These are phyloP conservation scores for Sebastes matsubarae DNA, from an alignment of 2,797 vertebrate species.

Conservation along the genomic window DNA sequence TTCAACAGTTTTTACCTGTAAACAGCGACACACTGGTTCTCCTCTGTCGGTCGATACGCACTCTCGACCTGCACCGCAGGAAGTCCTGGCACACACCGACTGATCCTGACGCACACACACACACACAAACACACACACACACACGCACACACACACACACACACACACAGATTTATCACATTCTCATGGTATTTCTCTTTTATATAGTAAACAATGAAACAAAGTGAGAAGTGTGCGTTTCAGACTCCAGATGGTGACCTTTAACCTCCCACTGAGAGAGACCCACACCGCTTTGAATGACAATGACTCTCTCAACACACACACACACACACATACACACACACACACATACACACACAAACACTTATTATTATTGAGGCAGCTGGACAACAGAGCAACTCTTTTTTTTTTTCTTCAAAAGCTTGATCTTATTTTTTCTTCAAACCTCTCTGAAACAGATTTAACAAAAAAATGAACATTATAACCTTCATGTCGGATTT, in stretches of 20 bases:
- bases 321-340: conserved; percentile 36
- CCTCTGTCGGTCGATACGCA: conserved; percentile 90
- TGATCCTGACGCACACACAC: conserved; percentile 66
- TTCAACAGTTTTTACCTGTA: conserved; percentile 81
- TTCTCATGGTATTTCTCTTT: not conserved
- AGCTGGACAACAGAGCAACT: conserved; percentile 22
- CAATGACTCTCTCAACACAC: conserved; percentile 40
- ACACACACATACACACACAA: not conserved
- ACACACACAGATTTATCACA: not conserved
- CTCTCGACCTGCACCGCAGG: conserved; percentile 92
- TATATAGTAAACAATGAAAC: not conserved
- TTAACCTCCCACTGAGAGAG: conserved; percentile 46
- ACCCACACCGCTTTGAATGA: conserved; percentile 48
- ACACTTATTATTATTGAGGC: not conserved
- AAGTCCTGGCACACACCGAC: conserved; percentile 92
- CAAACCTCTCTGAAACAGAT: not conserved
- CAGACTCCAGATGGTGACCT: conserved; percentile 75
- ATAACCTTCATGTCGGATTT: not conserved
- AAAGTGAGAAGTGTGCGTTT: conserved; percentile 4
- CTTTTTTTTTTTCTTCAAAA: not conserved
- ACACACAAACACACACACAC: no score
- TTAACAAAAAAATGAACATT: not conserved
- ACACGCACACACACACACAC: conserved; percentile 8
- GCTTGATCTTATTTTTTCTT: not conserved
- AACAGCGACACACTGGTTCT: conserved; percentile 90